These are phyloP conservation scores for Pyrochroa serraticornis DNA, from an alignment of 2,888 invertebrate genomes.

Conservation along the genomic window DNA sequence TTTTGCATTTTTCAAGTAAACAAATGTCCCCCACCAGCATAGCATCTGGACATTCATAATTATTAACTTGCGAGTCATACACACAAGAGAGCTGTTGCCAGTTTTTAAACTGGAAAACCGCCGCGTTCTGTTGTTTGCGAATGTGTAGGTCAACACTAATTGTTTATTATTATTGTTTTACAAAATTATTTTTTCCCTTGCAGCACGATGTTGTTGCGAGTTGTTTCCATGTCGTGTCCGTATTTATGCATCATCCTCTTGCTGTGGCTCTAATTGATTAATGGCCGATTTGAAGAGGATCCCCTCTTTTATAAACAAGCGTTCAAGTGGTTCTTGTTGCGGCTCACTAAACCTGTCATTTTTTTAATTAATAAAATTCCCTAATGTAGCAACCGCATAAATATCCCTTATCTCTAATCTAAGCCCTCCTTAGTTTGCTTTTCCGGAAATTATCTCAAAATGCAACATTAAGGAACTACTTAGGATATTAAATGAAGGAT, in stretches of 20 bases:
- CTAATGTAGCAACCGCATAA: slow-evolving; percentile 20
- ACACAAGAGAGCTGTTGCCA: no score
- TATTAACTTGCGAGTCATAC: no score
- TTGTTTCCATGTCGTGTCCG: no score
- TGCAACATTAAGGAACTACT: slow-evolving; percentile 27
- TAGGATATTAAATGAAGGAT: slow-evolving; percentile 21
- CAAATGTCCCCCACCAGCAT: neutral
- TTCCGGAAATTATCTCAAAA: slow-evolving; percentile 30
- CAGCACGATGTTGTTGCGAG: no score
- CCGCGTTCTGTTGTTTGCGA: no score
- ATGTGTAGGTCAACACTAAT: no score
- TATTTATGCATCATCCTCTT: neutral
- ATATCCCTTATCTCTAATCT: slow-evolving; percentile 24
- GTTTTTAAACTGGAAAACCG: no score
- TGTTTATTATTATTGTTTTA: no score
- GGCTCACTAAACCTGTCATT: slow-evolving; percentile 25
- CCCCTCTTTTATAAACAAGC: slow-evolving; percentile 4
- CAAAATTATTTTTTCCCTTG: no score
- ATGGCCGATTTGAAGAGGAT: slow-evolving; percentile 1
- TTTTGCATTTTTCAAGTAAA: neutral
- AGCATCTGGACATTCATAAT: no score
- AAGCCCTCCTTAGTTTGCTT: slow-evolving; percentile 25
- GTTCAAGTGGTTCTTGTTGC: slow-evolving; percentile 1
- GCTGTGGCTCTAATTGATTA: slow-evolving; percentile 9
- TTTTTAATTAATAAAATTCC: slow-evolving; percentile 26